A percentile compares a stretch with the other conserved stretches of the same genome.
phyloP scores from a whole-genome alignment of 2,888 invertebrate genomes.

The Nematopogon swammerdamellus region DNA sequence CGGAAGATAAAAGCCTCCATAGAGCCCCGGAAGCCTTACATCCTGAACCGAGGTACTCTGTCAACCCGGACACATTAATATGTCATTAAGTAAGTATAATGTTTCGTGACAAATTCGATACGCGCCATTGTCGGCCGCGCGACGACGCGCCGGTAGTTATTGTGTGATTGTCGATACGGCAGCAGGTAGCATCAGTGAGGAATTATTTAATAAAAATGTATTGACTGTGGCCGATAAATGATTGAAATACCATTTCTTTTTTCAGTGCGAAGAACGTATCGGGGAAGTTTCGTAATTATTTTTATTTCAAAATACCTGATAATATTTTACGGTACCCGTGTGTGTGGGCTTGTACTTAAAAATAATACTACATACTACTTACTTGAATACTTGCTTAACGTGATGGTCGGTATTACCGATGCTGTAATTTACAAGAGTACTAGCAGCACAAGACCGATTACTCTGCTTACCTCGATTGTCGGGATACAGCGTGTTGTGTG shows the following conservation, averaged over 20 bases:
- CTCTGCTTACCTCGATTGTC: too few species aligned
- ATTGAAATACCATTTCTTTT: not conserved
- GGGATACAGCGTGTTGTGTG: too few species aligned
- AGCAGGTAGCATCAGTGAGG: not conserved
- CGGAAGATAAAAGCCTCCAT: not conserved
- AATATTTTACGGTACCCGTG: too few species aligned
- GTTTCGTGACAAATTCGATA: slow-evolving; percentile 52
- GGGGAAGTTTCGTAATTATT: not conserved
- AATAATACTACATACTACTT: too few species aligned
- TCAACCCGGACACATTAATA: not conserved
- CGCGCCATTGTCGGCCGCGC: slow-evolving; percentile 28
- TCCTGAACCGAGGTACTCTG: not conserved
- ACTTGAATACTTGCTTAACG: too few species aligned
- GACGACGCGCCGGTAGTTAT: too few species aligned
- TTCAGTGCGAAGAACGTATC: not conserved
- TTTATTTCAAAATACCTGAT: too few species aligned
- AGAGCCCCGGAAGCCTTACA: not conserved
- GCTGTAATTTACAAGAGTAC: too few species aligned
- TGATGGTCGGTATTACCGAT: too few species aligned
- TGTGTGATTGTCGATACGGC: slow-evolving; percentile 1
- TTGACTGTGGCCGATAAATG: not conserved
- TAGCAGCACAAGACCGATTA: too few species aligned
- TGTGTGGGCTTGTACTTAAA: too few species aligned
- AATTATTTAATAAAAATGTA: not conserved
- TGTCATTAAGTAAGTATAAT: slow-evolving; percentile 12